Evolutionary conservation across 2,797 vertebrate species (phyloP).

Genomic region (Eremophila alpestris): DNA sequence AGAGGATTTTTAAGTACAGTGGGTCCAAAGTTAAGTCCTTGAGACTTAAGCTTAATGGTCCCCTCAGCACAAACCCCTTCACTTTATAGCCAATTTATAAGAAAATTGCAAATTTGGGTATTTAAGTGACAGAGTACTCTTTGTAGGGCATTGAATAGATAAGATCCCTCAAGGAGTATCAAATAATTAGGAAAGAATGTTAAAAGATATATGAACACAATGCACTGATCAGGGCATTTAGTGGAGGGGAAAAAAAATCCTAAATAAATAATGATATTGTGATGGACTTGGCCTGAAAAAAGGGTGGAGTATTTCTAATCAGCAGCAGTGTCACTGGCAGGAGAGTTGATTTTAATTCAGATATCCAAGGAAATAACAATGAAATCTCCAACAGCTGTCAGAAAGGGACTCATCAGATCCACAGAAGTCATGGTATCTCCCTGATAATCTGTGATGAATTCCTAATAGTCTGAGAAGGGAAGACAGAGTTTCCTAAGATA

Average conservation of each 20-base stretch:
- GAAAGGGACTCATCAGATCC: neutral
- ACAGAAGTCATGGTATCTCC: neutral
- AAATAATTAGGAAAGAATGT: neutral
- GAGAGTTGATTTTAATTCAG: neutral
- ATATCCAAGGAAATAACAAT: neutral
- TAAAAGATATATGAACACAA: neutral
- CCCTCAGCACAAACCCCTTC: neutral
- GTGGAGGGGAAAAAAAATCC: neutral
- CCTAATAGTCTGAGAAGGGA: neutral
- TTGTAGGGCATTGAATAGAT: neutral
- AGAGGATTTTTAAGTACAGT: neutral
- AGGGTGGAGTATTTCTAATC: neutral
- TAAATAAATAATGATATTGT: neutral
- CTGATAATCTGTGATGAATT: neutral
- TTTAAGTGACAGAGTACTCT: neutral
- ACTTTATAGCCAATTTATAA: neutral
- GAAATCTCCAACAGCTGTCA: neutral
- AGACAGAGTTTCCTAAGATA: neutral
- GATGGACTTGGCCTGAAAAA: neutral
- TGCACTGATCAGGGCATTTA: neutral
- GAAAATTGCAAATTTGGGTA: neutral
- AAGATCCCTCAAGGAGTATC: neutral
- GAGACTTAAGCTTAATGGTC: neutral
- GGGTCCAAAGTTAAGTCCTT: neutral
- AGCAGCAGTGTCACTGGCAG: neutral